phyloP scores from a whole-genome alignment of 1,140 invertebrate species.

The Drosophila varians region DNA sequence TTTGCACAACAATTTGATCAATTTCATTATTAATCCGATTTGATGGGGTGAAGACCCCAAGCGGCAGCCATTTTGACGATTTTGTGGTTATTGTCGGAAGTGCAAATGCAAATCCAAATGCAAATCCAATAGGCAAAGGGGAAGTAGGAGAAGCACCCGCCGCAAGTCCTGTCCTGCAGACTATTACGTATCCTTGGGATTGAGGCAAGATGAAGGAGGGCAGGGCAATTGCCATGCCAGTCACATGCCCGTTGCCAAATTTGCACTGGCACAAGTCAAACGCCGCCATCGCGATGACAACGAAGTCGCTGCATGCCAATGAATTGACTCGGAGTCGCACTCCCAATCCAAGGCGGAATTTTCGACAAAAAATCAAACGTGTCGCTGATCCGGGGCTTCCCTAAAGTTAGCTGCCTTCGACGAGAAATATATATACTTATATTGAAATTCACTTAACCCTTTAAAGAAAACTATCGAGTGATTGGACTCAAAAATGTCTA shows the following conservation, averaged over 20 bases:
- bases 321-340: constrained; percentile 45
- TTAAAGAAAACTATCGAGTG: too few relatives aligned
- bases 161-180: not conserved
- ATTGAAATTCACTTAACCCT: constrained; percentile 17
- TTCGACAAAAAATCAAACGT: constrained; percentile 50
- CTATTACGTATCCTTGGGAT: not conserved
- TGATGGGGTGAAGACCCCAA: constrained; percentile 24
- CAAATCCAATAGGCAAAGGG: not conserved
- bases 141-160: not conserved
- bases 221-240: constrained; percentile 41
- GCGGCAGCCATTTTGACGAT: constrained; percentile 41
- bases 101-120: constrained; percentile 41
- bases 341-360: constrained; percentile 16
- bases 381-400: constrained; percentile 36
- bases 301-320: constrained; percentile 65
- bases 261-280: constrained; percentile 57
- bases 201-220: not conserved
- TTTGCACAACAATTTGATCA: constrained; percentile 58
- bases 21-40: constrained; percentile 59
- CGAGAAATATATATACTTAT: constrained; percentile 10
- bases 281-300: constrained; percentile 45
- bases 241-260: constrained; percentile 64
- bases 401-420: constrained; percentile 25
- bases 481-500: not conserved
- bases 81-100: constrained; percentile 51